Conservation (phyloP, 2,888 invertebrate genomes). For the Cryptus armator region DNA sequence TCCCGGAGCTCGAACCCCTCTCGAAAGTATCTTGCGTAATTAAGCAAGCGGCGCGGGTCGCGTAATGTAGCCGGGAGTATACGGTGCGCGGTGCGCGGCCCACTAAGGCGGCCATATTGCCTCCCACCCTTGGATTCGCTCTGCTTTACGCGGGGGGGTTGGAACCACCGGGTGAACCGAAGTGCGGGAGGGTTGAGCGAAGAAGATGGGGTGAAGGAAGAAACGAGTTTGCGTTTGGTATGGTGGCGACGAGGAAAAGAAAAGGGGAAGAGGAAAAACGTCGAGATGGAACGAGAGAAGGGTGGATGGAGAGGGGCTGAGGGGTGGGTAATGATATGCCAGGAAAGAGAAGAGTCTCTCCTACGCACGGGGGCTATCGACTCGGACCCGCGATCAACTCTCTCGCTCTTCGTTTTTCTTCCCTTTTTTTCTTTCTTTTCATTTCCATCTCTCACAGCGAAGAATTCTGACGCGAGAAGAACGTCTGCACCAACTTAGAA, state of each 20-base stretch:
- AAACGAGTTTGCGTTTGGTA: constrained; percentile 80
- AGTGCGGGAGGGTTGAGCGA: constrained; percentile 77
- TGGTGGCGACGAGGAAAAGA: constrained; percentile 76
- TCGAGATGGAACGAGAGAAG: constrained; percentile 60
- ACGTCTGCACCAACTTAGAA: constrained; percentile 45
- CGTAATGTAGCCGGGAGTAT: constrained; percentile 77
- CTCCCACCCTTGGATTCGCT: constrained; percentile 56
- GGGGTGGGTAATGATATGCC: constrained; percentile 79
- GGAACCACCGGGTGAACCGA: constrained; percentile 75
- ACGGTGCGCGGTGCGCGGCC: constrained; percentile 66
- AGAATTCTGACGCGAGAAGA: constrained; percentile 45
- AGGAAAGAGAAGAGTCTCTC: constrained; percentile 69
- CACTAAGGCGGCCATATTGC: constrained; percentile 79
- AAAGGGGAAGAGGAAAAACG: constrained; percentile 42
- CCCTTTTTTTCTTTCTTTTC: constrained; percentile 46
- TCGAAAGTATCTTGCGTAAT: constrained; percentile 87
- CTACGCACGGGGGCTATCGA: constrained; percentile 57
- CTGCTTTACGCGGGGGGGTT: constrained; percentile 47
- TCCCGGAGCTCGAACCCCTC: constrained; percentile 39
- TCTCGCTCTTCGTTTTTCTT: constrained; percentile 23
- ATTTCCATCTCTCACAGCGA: constrained; percentile 38
- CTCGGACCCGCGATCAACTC: constrained; percentile 53
- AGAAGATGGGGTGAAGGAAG: constrained; percentile 74
- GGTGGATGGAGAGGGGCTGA: constrained; percentile 51
- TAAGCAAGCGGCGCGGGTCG: constrained; percentile 78